phyloP scores from a whole-genome alignment of 2,797 vertebrate genomes.

The Selene dorsalis region DNA sequence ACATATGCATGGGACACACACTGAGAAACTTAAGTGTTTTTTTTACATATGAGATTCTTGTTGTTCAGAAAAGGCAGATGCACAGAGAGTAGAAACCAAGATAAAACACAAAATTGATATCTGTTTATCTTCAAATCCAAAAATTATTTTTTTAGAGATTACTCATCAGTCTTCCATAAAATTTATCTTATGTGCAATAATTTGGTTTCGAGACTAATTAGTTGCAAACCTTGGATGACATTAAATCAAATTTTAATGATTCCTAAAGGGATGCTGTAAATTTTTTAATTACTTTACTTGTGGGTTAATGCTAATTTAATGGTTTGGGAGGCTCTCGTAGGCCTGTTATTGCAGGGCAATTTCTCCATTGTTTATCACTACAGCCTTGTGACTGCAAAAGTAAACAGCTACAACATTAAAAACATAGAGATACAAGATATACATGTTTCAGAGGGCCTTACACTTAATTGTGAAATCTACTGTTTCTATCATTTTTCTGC shows the following conservation, averaged over 20 bases:
- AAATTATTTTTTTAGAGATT: neutral
- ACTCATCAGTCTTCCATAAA: constrained; percentile 21
- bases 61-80: neutral
- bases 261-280: constrained; percentile 4
- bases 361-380: neutral
- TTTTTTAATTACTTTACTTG: constrained; percentile 19
- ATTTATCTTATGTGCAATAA: constrained; percentile 29
- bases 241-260: constrained; percentile 56
- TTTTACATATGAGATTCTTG: neutral
- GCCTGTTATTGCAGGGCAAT: neutral
- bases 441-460: neutral
- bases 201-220: constrained; percentile 38
- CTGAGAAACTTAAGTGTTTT: neutral
- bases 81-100: neutral
- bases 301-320: constrained; percentile 21
- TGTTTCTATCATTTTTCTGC: neutral
- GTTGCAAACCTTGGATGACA: constrained; percentile 26
- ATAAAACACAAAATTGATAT: neutral
- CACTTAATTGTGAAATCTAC: neutral
- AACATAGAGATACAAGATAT: neutral
- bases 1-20: constrained; percentile 4
- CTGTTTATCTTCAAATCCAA: constrained; percentile 6
- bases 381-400: constrained; percentile 5
- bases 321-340: neutral
- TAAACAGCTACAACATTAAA: neutral